Evolutionary conservation across 2,888 invertebrate genomes (phyloP), one percentile per base, ranked within the genome.

Genomic region (Ochropacha duplaris): DNA sequence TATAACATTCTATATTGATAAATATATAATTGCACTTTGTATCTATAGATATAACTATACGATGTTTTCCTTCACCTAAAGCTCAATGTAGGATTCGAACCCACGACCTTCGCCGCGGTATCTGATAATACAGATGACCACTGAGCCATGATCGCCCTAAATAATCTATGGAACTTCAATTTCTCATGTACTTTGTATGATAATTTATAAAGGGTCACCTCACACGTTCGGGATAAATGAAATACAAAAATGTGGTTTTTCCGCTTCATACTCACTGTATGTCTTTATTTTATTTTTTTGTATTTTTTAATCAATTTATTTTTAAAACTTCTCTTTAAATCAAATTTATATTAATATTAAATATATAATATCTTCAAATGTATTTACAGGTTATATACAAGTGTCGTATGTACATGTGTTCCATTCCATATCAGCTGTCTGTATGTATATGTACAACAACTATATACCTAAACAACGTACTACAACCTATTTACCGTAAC

Each of bases 191-290:
- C 24, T 24, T 4, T 24, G 5, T 24, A 24, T 24, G 2, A 24
- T 24, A 4, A 24, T 24, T 24, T n/a, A n/a, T n/a, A 24, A 24
- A 11, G 31, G 31, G 31, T 31, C 6, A 31, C 31, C n/a, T n/a
- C n/a, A n/a, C n/a, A n/a, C n/a, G n/a, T n/a, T n/a, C 49, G 34
- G 39, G 31, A 49, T 19, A 76, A 90, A 88, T 86, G 81, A 91
- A 90, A 92, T 69, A 69, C 85, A 76, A 75, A n/a, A 79, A 83
- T 76, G 78, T 76, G 79, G 60, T 81, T 88, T 88, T 88, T 90
- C 87, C 84, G 81, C 87, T 88, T 89, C 91, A 90, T 90, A 92
- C 92, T 90, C 84, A 84, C 86, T 87, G 92, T 90, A 92, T 90
- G 89, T 89, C 76, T 90, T 89, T 90, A 88, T 89, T 87, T 73